phyloP scores from a whole-genome alignment of 2,797 vertebrate species.

The Lepilemur ruficaudatus region DNA sequence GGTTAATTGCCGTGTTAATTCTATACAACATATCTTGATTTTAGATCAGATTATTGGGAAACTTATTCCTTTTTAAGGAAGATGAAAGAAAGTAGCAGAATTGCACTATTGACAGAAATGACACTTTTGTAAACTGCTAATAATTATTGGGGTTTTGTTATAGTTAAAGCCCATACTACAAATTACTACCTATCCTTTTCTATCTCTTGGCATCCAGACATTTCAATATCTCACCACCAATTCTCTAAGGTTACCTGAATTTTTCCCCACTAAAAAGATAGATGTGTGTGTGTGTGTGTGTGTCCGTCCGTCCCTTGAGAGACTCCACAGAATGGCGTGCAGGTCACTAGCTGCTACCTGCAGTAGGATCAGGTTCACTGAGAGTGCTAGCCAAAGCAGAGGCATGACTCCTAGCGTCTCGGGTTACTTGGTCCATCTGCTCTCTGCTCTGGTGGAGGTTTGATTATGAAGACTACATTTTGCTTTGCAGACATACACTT shows the following conservation, averaged over 20 bases:
- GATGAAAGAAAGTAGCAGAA: conserved; percentile 51
- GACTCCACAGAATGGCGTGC: not conserved
- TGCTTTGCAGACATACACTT: conserved; percentile 70
- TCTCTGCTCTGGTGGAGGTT: conserved; percentile 63
- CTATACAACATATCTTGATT: not conserved
- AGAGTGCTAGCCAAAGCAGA: conserved; percentile 61
- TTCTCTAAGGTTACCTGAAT: conserved; percentile 34
- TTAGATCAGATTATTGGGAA: not conserved
- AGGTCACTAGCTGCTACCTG: conserved; percentile 33
- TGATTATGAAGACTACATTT: conserved; percentile 71
- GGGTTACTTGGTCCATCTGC: conserved; percentile 65
- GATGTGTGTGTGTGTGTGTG: not conserved
- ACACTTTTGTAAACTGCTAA: not conserved
- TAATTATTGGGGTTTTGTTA: not conserved
- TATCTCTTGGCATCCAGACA: not conserved
- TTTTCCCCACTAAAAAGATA: not conserved
- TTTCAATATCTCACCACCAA: not conserved
- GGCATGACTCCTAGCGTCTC: conserved; percentile 62
- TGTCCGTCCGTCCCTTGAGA: not conserved
- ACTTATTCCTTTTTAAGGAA: conserved; percentile 34
- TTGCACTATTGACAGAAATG: not conserved
- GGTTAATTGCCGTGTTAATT: not conserved
- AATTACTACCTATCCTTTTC: not conserved
- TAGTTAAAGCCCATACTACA: not conserved
- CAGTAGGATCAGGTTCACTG: conserved; percentile 1